phyloP scores from a whole-genome alignment of 2,888 invertebrate genomes.

The Eilema depressum region DNA sequence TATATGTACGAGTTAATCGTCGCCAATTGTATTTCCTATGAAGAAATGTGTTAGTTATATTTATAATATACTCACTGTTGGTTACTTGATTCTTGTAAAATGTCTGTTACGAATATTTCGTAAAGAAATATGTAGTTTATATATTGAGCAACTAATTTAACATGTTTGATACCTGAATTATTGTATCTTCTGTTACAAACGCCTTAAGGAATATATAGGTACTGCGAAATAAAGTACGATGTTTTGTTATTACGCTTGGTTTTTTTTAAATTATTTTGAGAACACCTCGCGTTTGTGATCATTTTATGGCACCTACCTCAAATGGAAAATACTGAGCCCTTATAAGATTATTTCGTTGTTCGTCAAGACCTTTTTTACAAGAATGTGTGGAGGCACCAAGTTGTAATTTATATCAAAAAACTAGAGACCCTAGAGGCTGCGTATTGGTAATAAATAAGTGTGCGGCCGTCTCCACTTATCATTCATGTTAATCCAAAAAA shows the following conservation, averaged over 20 bases:
- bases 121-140: conserved; percentile 31
- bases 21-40: conserved; percentile 32
- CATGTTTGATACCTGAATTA: conserved; percentile 45
- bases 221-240: conserved; percentile 53
- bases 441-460: no score
- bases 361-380: no score
- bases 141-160: conserved; percentile 44
- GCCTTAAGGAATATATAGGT: conserved; percentile 46
- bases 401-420: no score
- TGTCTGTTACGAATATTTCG: conserved; percentile 23
- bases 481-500: no score
- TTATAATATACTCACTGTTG: conserved; percentile 30
- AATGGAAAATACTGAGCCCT: no score
- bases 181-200: conserved; percentile 50
- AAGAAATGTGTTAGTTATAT: conserved; percentile 36
- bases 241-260: conserved; percentile 38
- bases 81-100: conserved; percentile 36
- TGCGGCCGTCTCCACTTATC: no score
- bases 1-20: conserved; percentile 21
- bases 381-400: no score
- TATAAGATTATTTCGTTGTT: no score
- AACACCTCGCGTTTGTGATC: no score
- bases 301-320: no score
- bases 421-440: no score
- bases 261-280: conserved; percentile 20